A percentile compares a stretch with the other conserved stretches of the same genome.
These are phyloP conservation scores for Taxidea taxus DNA, from an alignment of 2,113 vertebrate species.

Conservation along the genomic window DNA sequence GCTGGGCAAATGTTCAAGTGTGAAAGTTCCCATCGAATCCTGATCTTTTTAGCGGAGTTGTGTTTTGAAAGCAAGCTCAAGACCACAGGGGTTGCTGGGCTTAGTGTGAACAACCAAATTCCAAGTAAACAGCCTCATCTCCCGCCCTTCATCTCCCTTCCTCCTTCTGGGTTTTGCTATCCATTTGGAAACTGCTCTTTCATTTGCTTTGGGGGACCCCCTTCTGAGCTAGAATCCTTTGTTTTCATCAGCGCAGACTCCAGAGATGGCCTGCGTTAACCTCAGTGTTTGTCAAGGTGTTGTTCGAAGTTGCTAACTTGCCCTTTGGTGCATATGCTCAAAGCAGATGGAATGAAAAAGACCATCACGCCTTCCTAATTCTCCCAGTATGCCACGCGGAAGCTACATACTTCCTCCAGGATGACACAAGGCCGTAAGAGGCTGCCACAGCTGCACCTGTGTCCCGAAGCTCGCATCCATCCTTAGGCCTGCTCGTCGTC, in stretches of 20 bases:
- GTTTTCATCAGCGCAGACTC: constrained; percentile 22
- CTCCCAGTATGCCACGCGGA: neutral
- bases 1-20: constrained; percentile 64
- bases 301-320: constrained; percentile 50
- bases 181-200: constrained; percentile 22
- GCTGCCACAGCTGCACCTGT: neutral
- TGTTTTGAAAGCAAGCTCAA: constrained; percentile 68
- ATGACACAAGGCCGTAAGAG: neutral
- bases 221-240: constrained; percentile 59
- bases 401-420: neutral
- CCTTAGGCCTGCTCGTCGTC: neutral
- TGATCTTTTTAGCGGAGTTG: constrained; percentile 10
- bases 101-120: constrained; percentile 54
- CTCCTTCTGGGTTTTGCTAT: constrained; percentile 3
- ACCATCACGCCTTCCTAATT: neutral
- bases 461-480: neutral
- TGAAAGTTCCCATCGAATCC: constrained; percentile 63
- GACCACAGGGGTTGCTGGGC: constrained; percentile 37
- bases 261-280: neutral
- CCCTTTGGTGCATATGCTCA: constrained; percentile 46
- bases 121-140: constrained; percentile 24
- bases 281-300: constrained; percentile 31
- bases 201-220: constrained; percentile 41
- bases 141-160: neutral
- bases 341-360: constrained; percentile 7